phyloP scores from a whole-genome alignment of 2,797 vertebrate genomes.

The Peromyscus eremicus region DNA sequence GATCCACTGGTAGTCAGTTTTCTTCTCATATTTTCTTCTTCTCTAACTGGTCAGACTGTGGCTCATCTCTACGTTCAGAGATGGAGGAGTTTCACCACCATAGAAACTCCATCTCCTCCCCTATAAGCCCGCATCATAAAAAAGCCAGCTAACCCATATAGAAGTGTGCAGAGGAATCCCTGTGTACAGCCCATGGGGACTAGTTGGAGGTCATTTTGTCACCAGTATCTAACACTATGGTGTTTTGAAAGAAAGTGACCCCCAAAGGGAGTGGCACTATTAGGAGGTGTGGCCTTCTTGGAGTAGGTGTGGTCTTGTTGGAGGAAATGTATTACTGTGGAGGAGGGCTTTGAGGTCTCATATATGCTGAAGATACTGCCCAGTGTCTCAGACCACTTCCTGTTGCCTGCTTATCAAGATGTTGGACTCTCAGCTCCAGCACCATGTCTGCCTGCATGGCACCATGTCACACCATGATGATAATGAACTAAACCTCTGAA shows the following conservation, averaged over 20 bases:
- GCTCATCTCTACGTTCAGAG: neutral
- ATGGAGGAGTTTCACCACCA: neutral
- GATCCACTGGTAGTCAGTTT: neutral
- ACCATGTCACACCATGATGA: neutral
- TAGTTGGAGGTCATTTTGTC: neutral
- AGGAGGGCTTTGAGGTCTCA: neutral
- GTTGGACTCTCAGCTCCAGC: neutral
- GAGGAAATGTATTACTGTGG: neutral
- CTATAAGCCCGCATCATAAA: neutral
- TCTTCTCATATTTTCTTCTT: neutral
- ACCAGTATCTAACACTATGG: neutral
- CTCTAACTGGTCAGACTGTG: neutral
- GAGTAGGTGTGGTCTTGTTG: neutral
- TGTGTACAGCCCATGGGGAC: neutral
- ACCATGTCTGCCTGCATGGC: neutral
- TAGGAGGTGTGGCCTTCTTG: neutral
- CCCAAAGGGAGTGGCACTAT: neutral
- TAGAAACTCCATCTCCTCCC: neutral
- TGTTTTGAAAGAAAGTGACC: neutral
- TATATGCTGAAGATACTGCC: neutral
- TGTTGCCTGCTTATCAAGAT: neutral
- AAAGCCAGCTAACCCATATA: neutral
- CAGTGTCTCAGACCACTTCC: neutral
- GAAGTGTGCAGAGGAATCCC: neutral
- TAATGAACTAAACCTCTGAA: neutral